Percentiles rank a stretch among this genome's conserved stretches.
phyloP scores from a whole-genome alignment of 2,888 invertebrate species.

The Drosophila melanosoma region DNA sequence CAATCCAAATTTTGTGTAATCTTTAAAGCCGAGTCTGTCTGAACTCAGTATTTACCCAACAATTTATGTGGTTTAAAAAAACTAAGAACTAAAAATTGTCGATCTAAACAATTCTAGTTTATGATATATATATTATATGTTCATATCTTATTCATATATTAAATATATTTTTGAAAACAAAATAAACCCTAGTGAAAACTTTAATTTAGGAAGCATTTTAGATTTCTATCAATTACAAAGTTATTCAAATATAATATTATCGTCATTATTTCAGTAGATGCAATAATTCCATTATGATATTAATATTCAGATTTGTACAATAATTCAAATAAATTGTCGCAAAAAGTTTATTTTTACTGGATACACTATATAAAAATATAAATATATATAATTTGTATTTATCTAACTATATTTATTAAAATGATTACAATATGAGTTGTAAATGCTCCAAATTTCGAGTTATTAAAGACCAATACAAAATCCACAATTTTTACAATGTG shows the following conservation, averaged over 20 bases:
- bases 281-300: no score
- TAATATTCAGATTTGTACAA: no score
- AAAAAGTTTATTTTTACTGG: no score
- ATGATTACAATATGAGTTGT: background rate
- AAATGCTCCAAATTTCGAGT: no score
- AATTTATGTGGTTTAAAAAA: background rate
- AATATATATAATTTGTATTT: background rate
- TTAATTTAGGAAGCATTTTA: no score
- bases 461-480: background rate
- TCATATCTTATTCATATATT: no score
- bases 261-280: no score
- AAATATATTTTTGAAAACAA: background rate
- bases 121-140: background rate
- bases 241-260: no score
- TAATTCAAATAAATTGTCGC: no score
- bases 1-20: background rate
- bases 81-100: background rate
- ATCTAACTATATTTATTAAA: background rate
- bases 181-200: background rate
- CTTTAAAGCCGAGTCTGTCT: background rate
- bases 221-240: no score
- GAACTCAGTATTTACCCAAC: background rate
- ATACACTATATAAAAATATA: no score
- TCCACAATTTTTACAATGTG: background rate
- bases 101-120: background rate